Evolutionary conservation across 2,888 invertebrate species (phyloP).

Genomic region (Liopterus haemorrhoidalis): DNA sequence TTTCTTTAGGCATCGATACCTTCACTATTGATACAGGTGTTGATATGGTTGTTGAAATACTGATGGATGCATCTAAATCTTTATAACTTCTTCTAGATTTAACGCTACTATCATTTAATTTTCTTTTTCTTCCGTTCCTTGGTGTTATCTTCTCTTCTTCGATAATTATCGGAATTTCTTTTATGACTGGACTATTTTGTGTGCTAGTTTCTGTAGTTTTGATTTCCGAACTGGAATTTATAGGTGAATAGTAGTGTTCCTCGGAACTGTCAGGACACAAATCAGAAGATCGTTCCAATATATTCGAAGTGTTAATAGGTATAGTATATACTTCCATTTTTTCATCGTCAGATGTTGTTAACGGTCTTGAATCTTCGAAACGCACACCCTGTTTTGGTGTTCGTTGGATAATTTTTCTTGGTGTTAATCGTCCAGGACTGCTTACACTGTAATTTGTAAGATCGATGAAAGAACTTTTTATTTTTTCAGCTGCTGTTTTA

Average conservation of each 20-base stretch:
- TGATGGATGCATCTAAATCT: constrained; percentile 1
- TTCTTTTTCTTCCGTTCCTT: constrained; percentile 8
- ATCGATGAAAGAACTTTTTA: too few relatives aligned
- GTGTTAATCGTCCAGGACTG: too few relatives aligned
- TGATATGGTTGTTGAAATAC: neutral
- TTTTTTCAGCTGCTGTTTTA: constrained; percentile 1
- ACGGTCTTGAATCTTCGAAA: constrained; percentile 7
- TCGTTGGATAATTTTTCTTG: constrained; percentile 34
- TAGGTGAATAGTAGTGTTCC: neutral
- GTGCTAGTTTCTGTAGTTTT: too few relatives aligned
- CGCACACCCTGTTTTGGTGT: constrained; percentile 28
- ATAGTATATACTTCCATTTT: neutral
- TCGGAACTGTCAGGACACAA: too few relatives aligned
- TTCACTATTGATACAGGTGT: neutral
- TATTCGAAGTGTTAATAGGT: neutral
- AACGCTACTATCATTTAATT: constrained; percentile 8
- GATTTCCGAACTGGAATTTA: too few relatives aligned
- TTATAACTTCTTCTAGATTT: constrained; percentile 22
- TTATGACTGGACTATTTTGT: neutral
- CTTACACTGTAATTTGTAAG: too few relatives aligned
- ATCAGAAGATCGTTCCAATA: too few relatives aligned
- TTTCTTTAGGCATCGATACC: neutral
- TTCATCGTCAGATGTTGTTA: neutral
- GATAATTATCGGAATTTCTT: neutral
- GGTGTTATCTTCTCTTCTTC: neutral